Percentiles rank a stretch among this genome's conserved stretches.
Evolutionary conservation across 2,113 vertebrate genomes (phyloP).

Genomic region (Seriola rivoliana): DNA sequence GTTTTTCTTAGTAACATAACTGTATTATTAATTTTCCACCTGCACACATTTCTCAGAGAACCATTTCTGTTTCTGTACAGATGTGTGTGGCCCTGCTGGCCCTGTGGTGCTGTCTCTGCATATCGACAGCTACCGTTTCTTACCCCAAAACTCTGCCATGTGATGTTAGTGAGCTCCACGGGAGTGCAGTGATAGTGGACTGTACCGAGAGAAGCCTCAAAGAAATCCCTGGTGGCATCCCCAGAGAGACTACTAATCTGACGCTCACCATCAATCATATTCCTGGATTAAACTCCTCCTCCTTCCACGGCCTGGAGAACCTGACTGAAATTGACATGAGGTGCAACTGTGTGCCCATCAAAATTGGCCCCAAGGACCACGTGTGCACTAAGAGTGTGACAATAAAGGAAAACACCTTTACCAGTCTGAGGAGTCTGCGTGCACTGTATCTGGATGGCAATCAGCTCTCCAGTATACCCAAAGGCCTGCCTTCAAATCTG

Average conservation of each 20-base stretch:
- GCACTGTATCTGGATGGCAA: slow-evolving; percentile 95
- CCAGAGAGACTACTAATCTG: slow-evolving; percentile 90
- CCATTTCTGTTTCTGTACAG: slow-evolving; percentile 51
- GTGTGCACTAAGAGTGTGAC: slow-evolving; percentile 80
- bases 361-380: slow-evolving; percentile 88
- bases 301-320: slow-evolving; percentile 86
- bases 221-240: slow-evolving; percentile 87
- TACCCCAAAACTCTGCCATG: slow-evolving; percentile 94
- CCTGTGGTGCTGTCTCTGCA: slow-evolving; percentile 35
- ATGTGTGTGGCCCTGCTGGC: slow-evolving; percentile 54
- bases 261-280: slow-evolving; percentile 95
- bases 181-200: slow-evolving; percentile 86
- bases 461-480: slow-evolving; percentile 89
- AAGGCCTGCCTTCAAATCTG: slow-evolving; percentile 87
- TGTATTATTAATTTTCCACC: not conserved
- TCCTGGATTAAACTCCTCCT: slow-evolving; percentile 81
- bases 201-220: slow-evolving; percentile 88
- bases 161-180: slow-evolving; percentile 80
- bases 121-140: slow-evolving; percentile 73
- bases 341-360: slow-evolving; percentile 94
- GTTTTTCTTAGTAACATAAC: not conserved
- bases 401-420: slow-evolving; percentile 86
- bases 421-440: slow-evolving; percentile 82
- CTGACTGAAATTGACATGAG: slow-evolving; percentile 93
- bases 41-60: slow-evolving; percentile 37